phyloP scores from a whole-genome alignment of 2,113 vertebrate species.

The Desmodus rotundus region DNA sequence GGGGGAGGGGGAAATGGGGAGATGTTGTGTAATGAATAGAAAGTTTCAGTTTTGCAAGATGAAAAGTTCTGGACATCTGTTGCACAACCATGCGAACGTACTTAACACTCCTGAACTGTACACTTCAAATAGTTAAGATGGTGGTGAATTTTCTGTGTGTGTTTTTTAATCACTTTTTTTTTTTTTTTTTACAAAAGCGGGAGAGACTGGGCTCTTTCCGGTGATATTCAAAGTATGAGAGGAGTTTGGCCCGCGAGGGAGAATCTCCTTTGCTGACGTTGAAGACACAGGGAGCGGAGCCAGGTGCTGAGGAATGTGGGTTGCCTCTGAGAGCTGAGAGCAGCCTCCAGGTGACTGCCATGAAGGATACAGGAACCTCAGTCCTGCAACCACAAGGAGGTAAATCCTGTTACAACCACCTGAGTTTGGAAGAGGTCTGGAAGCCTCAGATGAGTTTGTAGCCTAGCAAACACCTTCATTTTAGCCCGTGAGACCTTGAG shows the following conservation, averaged over 20 bases:
- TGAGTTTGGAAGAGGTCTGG: neutral
- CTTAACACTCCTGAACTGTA: neutral
- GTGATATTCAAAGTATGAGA: neutral
- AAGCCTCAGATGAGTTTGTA: neutral
- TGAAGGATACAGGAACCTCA: neutral
- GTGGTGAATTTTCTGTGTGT: neutral
- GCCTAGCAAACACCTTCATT: neutral
- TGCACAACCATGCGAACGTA: neutral
- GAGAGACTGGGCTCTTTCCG: neutral
- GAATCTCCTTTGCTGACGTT: neutral
- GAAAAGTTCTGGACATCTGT: neutral
- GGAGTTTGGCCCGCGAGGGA: neutral
- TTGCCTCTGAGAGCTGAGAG: neutral
- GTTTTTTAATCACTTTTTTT: neutral
- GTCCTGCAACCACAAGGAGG: neutral
- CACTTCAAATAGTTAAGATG: neutral
- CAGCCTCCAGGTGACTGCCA: neutral
- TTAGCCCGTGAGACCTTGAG: neutral
- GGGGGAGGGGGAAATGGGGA: neutral
- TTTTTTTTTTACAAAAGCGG: neutral
- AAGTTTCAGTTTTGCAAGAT: constrained; percentile 23
- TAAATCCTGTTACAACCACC: neutral
- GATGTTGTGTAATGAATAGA: neutral
- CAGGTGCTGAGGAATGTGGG: neutral
- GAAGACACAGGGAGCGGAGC: neutral